Base-by-base conservation (phyloP, 2,113 vertebrate genomes). In the Panurus biarmicus region DNA sequence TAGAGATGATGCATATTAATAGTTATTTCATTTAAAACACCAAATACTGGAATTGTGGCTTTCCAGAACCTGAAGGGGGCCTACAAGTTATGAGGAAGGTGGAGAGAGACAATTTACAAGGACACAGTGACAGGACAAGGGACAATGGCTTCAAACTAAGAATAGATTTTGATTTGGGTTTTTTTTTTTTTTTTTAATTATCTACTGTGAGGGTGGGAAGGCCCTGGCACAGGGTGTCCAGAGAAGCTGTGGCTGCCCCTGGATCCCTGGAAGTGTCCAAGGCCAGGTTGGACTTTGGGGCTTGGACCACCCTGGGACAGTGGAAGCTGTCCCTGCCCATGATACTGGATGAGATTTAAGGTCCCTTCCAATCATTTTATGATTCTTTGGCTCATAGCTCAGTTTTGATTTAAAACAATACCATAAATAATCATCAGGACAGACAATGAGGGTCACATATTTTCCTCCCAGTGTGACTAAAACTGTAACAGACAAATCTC, bases 1-100 rank as follows among this genome's bases (percentile, higher is more conserved):
- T 82, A 69, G 90, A 83, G 45, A 88, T 77, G 11, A 79, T 93
- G 74, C 56, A 73, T 91, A 96, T 91, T 80, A 70, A 91, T 70
- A 60, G 54, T 28, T 57, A 54, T 53, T 81, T 75, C 90, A 72
- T 42, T 85, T 60, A 87, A 82, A 87, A 4, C n/a, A 87, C 77
- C 53, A 85, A 79, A 76, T 10, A 45, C 25, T 24, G 38, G 40
- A 61, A 72, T 25, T 75, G 62, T 22, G n/a, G 24, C n/a, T 42
- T 40, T 42, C 9, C 87, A 69, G 62, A 18, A 35, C 11, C 47
- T 47, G 70, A 22, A 40, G 10, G 70, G 13, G 67, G 3, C 21
- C 42, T 9, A 1, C 15, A 6, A 19, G 38, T 47, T 6, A 2
- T 12, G 5, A 22, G 16, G 70, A 5, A 26, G n/a, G 16, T 22